Conservation (phyloP, 2,113 vertebrate species). For the Stegostoma tigrinum region DNA sequence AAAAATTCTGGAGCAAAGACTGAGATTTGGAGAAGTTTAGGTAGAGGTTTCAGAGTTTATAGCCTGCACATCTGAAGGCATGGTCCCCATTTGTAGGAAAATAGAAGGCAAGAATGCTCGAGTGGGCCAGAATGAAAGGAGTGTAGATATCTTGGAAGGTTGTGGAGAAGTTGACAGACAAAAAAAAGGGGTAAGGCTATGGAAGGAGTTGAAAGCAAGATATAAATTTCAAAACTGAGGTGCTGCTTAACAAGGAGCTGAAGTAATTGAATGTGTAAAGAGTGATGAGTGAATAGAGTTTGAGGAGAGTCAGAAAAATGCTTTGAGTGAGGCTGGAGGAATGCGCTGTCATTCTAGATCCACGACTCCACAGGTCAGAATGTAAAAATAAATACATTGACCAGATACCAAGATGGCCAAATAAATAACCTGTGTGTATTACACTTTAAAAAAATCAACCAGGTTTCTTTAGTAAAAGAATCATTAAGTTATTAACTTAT, state of each 20-base stretch:
- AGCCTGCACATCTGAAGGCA: background rate
- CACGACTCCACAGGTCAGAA: too few relatives aligned
- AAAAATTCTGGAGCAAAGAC: background rate
- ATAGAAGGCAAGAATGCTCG: background rate
- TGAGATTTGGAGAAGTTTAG: background rate
- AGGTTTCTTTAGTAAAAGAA: too few relatives aligned
- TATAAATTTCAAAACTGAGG: background rate
- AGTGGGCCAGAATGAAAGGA: background rate
- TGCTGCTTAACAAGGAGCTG: background rate
- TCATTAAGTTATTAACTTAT: too few relatives aligned
- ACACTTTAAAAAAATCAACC: too few relatives aligned
- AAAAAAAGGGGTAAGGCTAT: background rate
- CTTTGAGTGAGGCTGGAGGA: too few relatives aligned
- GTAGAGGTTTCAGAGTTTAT: background rate
- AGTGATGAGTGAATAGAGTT: background rate
- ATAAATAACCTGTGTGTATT: too few relatives aligned
- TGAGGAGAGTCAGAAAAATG: background rate
- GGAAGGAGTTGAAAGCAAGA: background rate
- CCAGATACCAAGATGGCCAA: too few relatives aligned
- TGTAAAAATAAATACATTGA: too few relatives aligned
- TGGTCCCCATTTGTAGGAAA: background rate
- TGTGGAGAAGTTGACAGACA: background rate
- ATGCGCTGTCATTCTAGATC: too few relatives aligned
- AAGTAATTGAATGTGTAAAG: background rate
- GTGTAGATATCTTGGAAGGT: background rate